phyloP scores from a whole-genome alignment of 2,797 vertebrate genomes.

The Acipenser oxyrinchus region DNA sequence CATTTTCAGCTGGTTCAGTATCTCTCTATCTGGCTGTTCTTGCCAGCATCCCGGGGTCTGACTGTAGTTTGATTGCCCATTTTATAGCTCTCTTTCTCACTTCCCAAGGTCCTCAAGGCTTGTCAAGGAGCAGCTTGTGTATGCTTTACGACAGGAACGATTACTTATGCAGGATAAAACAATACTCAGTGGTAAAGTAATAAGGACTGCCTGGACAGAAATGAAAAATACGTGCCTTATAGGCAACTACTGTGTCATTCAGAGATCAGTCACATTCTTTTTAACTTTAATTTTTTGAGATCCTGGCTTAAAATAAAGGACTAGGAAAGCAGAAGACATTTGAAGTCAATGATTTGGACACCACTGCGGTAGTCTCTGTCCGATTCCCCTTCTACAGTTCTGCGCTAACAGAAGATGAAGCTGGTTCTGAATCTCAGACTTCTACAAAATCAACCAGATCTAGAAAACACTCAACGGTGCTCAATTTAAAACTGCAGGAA shows the following conservation, averaged over 20 bases:
- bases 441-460: no score
- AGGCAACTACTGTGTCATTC: not conserved
- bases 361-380: no score
- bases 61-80: not conserved
- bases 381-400: no score
- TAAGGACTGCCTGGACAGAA: not conserved
- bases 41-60: not conserved
- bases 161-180: conserved; percentile 20
- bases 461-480: no score
- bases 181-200: conserved; percentile 1
- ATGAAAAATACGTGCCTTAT: not conserved
- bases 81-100: not conserved
- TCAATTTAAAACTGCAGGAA: no score
- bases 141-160: conserved; percentile 17
- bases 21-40: conserved; percentile 9
- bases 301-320: no score
- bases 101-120: not conserved
- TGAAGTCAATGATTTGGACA: no score
- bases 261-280: conserved; percentile 1
- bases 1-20: not conserved
- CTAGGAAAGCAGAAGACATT: no score
- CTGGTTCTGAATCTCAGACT: no score
- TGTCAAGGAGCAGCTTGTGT: conserved; percentile 13
- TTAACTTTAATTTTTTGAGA: not conserved
- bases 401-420: no score